A percentile compares a stretch with the other conserved stretches of the same genome.
These are phyloP conservation scores for Hapalemur alaotrensis DNA, from an alignment of 2,797 vertebrate genomes.

Conservation along the genomic window DNA sequence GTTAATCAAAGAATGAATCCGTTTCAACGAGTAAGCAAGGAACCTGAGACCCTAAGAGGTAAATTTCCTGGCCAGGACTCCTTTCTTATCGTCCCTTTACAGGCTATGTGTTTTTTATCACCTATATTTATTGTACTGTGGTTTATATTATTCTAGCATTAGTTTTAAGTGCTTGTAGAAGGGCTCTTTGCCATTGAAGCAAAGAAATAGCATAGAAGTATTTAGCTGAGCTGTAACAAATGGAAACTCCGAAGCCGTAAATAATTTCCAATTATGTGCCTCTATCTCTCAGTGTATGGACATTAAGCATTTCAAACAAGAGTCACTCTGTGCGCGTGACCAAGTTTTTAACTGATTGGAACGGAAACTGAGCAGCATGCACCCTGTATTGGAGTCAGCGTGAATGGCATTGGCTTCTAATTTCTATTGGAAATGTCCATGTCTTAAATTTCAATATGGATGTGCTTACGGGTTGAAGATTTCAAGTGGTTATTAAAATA, in stretches of 20 bases:
- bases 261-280: neutral
- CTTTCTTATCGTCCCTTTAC: neutral
- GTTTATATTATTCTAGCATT: neutral
- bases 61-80: neutral
- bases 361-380: neutral
- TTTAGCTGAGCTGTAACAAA: neutral
- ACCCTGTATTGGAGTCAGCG: accelerated
- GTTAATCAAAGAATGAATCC: neutral
- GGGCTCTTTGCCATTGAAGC: neutral
- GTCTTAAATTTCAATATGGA: neutral
- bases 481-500: neutral
- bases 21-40: neutral
- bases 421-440: neutral
- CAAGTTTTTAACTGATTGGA: neutral
- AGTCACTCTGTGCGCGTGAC: neutral
- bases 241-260: neutral
- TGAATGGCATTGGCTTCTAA: accelerated
- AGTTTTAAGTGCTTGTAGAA: neutral
- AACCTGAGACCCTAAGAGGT: neutral
- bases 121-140: neutral
- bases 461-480: neutral
- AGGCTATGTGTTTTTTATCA: neutral
- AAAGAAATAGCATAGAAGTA: neutral
- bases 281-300: neutral
- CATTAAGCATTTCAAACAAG: neutral